Conservation (phyloP, 2,797 vertebrate genomes). For the Remorina albescens region DNA sequence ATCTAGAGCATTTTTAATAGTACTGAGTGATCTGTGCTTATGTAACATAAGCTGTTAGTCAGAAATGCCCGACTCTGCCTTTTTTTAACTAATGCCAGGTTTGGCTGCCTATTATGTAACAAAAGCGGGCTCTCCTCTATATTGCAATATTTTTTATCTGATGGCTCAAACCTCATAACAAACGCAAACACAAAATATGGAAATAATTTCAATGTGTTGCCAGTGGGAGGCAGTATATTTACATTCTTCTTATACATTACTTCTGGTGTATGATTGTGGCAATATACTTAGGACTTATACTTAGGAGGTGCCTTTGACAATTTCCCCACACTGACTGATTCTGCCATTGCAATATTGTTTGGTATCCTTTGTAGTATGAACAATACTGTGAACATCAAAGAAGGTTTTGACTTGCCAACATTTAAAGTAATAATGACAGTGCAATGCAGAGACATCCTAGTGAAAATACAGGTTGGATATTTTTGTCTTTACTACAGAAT, state of each 20-base stretch:
- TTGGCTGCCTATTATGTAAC: conserved; percentile 69
- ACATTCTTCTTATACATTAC: conserved; percentile 27
- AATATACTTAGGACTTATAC: conserved; percentile 16
- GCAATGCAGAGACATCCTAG: background rate
- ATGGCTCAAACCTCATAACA: conserved; percentile 9
- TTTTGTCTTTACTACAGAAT: conserved; percentile 41
- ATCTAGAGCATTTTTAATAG: conserved; percentile 28
- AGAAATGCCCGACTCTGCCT: conserved; percentile 52
- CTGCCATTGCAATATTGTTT: background rate
- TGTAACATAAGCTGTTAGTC: conserved; percentile 73
- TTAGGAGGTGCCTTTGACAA: conserved; percentile 6
- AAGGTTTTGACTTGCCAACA: background rate
- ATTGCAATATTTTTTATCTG: conserved; percentile 60
- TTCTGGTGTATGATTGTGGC: background rate
- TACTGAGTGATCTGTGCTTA: conserved; percentile 63
- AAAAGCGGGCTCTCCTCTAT: conserved; percentile 44
- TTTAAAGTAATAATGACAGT: background rate
- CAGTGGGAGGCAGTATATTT: conserved; percentile 74
- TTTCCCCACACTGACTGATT: background rate
- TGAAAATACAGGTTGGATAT: conserved; percentile 23
- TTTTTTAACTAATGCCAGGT: conserved; percentile 46
- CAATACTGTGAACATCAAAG: background rate
- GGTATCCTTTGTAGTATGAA: fast-evolving
- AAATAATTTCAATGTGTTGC: conserved; percentile 10
- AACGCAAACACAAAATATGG: conserved; percentile 1